These are phyloP conservation scores for Apamea sordens DNA, from an alignment of 2,888 invertebrate species.

Conservation along the genomic window DNA sequence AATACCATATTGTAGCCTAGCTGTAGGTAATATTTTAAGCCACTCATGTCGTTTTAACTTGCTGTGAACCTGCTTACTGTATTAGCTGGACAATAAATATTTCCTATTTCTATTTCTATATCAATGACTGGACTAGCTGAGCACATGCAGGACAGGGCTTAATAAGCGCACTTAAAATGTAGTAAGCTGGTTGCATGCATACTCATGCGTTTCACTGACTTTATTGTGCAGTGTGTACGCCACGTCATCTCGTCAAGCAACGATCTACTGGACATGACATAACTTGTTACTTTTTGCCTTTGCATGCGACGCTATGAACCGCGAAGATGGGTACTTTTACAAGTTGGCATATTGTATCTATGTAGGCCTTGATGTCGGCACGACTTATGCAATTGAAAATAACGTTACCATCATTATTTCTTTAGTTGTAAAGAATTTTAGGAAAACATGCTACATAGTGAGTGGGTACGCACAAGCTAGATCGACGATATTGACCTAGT, in stretches of 20 bases:
- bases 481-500: background rate
- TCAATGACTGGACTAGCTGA: background rate
- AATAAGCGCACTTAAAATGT: background rate
- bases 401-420: background rate
- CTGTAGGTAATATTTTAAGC: too few species aligned
- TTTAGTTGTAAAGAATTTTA: background rate
- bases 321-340: background rate
- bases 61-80: too few species aligned
- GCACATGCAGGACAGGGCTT: background rate
- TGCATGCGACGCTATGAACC: conserved; percentile 11
- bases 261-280: conserved; percentile 26
- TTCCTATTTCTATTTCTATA: too few species aligned
- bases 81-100: too few species aligned
- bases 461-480: background rate
- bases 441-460: background rate
- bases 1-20: too few species aligned
- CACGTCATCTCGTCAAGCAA: conserved; percentile 10
- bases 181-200: background rate
- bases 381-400: background rate
- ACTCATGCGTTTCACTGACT: background rate
- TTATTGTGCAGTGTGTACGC: conserved; percentile 23
- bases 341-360: background rate
- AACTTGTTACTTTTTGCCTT: conserved; percentile 32
- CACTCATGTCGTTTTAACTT: too few species aligned
- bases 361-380: background rate